Evolutionary conservation across 2,797 vertebrate genomes (phyloP).

Genomic region (Enteromius trimaculatus): DNA sequence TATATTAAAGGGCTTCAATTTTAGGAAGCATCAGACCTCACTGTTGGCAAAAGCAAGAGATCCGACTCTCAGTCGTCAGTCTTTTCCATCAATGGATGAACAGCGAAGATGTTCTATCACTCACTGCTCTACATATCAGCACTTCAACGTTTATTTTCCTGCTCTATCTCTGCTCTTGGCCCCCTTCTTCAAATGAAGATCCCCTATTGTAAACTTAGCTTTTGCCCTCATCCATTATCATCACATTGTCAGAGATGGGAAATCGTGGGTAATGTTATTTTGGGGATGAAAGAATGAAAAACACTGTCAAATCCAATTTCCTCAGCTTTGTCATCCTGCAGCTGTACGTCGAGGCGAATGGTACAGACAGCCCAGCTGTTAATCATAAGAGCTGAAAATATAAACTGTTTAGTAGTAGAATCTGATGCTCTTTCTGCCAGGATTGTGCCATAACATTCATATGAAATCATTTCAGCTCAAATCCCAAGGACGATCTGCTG

Average conservation of each 20-base stretch:
- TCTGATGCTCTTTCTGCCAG: constrained; percentile 55
- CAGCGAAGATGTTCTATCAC: constrained; percentile 72
- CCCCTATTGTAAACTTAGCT: constrained; percentile 67
- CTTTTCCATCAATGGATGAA: constrained; percentile 60
- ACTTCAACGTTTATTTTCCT: constrained; percentile 77
- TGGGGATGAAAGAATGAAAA: constrained; percentile 68
- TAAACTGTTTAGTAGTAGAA: constrained; percentile 67
- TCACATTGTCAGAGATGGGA: constrained; percentile 61
- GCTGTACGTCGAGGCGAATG: constrained; percentile 58
- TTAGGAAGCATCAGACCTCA: constrained; percentile 73
- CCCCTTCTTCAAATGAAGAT: constrained; percentile 72
- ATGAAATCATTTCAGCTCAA: constrained; percentile 57
- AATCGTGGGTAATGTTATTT: constrained; percentile 66
- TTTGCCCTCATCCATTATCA: constrained; percentile 60
- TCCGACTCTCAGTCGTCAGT: constrained; percentile 64
- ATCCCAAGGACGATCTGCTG: constrained; percentile 51
- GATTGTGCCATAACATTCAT: constrained; percentile 57
- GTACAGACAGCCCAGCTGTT: constrained; percentile 59
- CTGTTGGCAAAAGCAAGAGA: constrained; percentile 70
- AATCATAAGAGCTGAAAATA: constrained; percentile 60
- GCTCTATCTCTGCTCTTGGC: constrained; percentile 73
- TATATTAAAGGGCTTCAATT: constrained; percentile 23
- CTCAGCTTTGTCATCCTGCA: constrained; percentile 61
- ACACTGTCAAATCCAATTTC: constrained; percentile 67
- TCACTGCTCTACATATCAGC: constrained; percentile 67